A percentile compares a stretch with the other conserved stretches of the same genome.
Conservation (phyloP, 2,888 invertebrate genomes). For the Troilus luridus region DNA sequence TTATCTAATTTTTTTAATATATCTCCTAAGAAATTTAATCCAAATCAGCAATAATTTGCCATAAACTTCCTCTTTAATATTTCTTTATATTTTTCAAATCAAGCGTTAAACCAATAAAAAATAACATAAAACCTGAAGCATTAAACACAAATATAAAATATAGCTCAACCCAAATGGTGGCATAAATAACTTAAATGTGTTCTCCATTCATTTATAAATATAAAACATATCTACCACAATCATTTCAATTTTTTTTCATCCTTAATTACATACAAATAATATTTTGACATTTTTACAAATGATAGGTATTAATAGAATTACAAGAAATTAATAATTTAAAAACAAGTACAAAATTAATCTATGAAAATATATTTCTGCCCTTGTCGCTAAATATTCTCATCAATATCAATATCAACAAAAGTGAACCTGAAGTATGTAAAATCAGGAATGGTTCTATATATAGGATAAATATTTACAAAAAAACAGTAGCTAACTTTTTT, state of each 20-base stretch:
- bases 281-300: conserved; percentile 28
- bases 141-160: conserved; percentile 10
- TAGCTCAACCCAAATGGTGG: neutral
- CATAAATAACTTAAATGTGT: conserved; percentile 11
- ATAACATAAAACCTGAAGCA: neutral
- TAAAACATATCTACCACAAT: neutral
- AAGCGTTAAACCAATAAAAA: neutral
- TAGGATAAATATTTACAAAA: conserved; percentile 15
- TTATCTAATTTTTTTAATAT: no score
- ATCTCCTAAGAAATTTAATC: neutral
- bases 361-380: conserved; percentile 44
- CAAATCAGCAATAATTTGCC: neutral
- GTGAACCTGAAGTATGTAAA: conserved; percentile 11
- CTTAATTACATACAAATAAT: conserved; percentile 20
- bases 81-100: neutral
- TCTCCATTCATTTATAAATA: neutral
- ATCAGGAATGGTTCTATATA: neutral
- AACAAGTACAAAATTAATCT: conserved; percentile 43
- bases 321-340: neutral
- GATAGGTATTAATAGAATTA: conserved; percentile 10
- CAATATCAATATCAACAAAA: neutral
- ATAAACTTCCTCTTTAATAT: neutral
- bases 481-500: neutral
- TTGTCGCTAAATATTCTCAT: conserved; percentile 32
- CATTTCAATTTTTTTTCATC: neutral